Evolutionary conservation across 2,113 vertebrate genomes (phyloP).

Genomic region (Puffinus mauretanicus): DNA sequence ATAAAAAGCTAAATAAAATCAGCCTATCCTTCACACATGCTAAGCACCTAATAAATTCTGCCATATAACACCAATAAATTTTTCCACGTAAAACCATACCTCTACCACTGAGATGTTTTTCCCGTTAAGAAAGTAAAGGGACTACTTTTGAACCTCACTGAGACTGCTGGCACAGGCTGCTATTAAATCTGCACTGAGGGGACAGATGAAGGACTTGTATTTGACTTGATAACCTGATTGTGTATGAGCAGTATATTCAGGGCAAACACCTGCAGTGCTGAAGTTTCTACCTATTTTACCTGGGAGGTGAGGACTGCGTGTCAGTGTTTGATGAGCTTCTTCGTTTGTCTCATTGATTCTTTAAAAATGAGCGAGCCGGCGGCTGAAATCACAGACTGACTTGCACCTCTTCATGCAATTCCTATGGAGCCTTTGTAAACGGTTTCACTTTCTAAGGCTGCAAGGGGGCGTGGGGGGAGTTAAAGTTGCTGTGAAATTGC

Average conservation of each 20-base stretch:
- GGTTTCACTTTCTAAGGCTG: background rate
- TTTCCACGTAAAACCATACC: background rate
- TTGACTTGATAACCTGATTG: background rate
- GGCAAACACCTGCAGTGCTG: background rate
- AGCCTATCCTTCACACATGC: too few relatives aligned
- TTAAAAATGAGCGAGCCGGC: rapidly evolving
- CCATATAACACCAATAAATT: background rate
- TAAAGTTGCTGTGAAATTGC: background rate
- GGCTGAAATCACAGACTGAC: background rate
- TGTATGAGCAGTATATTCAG: background rate
- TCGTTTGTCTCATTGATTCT: background rate
- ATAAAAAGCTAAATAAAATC: background rate
- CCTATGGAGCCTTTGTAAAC: background rate
- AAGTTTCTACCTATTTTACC: background rate
- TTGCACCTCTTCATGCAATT: background rate
- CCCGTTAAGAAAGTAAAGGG: background rate
- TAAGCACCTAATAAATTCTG: background rate
- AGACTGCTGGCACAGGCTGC: background rate
- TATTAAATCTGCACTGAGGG: background rate
- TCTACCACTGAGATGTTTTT: background rate
- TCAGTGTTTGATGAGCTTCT: rapidly evolving
- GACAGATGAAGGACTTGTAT: background rate
- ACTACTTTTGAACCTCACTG: background rate
- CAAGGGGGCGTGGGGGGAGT: background rate
- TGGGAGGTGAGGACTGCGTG: rapidly evolving